A percentile compares a stretch with the other conserved stretches of the same genome.
These are phyloP conservation scores for Physella acuta DNA, from an alignment of 1,140 invertebrate species.

Conservation along the genomic window DNA sequence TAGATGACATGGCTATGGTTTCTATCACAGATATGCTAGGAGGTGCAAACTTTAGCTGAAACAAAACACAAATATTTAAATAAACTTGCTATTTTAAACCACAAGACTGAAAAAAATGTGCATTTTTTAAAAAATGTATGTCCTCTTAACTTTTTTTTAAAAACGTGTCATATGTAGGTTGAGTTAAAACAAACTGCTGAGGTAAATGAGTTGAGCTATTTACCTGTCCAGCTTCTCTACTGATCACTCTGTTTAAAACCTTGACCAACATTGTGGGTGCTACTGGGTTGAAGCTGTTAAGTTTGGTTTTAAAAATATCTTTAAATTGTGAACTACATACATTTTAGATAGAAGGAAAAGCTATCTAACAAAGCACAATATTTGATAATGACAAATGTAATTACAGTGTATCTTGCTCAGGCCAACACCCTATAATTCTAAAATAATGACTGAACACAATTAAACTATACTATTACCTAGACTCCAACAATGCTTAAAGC, in stretches of 20 bases:
- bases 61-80: neutral
- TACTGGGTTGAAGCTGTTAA: conserved; percentile 55
- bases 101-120: neutral
- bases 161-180: too few species aligned
- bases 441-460: too few species aligned
- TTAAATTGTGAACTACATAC: neutral
- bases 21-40: conserved; percentile 49
- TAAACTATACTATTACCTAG: too few species aligned
- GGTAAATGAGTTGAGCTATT: too few species aligned
- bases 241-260: conserved; percentile 50
- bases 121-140: neutral
- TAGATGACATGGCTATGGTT: conserved; percentile 50
- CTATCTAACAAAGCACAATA: too few species aligned
- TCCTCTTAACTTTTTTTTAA: neutral
- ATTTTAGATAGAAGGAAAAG: too few species aligned
- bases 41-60: conserved; percentile 28
- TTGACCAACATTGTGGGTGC: conserved; percentile 56
- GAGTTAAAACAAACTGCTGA: too few species aligned
- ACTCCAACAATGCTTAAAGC: too few species aligned
- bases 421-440: too few species aligned
- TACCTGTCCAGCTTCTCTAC: conserved; percentile 39
- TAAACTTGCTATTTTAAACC: neutral
- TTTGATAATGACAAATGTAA: too few species aligned
- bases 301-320: neutral
- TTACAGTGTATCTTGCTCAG: too few species aligned